Evolutionary conservation across 1,140 invertebrate genomes (phyloP), one percentile per base, ranked within the genome.

Genomic region (Zaprionus africanus): DNA sequence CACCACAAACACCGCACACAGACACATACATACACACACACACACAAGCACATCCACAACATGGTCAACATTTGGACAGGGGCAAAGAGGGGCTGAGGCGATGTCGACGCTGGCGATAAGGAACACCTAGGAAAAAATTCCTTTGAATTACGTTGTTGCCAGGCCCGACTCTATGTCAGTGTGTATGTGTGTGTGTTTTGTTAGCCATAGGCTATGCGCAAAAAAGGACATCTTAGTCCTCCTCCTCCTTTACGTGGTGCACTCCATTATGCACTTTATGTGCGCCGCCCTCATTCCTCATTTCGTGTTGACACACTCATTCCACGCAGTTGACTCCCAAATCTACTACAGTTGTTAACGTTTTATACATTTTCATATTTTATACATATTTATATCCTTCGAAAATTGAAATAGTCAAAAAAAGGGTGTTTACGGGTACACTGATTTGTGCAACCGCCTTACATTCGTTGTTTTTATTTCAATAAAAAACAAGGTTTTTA

Each of bases 241-340:
- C 64, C 74, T 67, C 69, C 13, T 34, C 31, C 36, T 49, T 19
- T 17, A 15, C 31, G 60, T 24, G 58, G 63, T 81, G 71, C 74
- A 72, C 85, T 87, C 85, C 86, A 90, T 87, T 90, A 88, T 87
- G 85, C 84, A 90, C 81, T 90, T 74, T 73, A 72, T 79, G 78
- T 67, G 74, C 56, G 69, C 68, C 68, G 78, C 67, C 81, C 85
- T 79, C 75, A 75, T 69, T 69, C 69, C 64, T 4, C 69, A 61
- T 11, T 34, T 38, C 58, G 81, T 90, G 84, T 88, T 88, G 84
- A 88, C 84, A 88, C 81, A 90, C 90, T 90, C 81, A 88, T 88
- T 90, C 85, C 84, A 90, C 73, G 74, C 78, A 85, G 71, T 90
- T 88, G 66, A 84, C 83, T 83, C 49, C 53, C 15, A 56, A 24